Evolutionary conservation across 2,888 invertebrate species (phyloP).

Genomic region (Onchidella celtica): DNA sequence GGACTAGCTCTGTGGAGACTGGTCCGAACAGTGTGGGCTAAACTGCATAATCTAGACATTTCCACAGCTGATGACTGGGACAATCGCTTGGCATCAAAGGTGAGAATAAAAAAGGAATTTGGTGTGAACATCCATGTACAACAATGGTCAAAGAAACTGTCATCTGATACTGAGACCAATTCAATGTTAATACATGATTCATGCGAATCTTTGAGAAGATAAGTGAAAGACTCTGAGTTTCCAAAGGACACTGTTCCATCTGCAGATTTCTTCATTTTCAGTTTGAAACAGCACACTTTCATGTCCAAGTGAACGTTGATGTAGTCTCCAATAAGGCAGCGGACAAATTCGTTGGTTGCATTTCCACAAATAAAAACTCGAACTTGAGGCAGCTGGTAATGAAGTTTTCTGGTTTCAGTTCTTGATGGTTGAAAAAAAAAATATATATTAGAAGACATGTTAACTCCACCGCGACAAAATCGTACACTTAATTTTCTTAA

Average conservation of each 20-base stretch:
- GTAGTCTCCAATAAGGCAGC: conserved; percentile 28
- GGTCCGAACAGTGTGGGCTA: conserved; percentile 37
- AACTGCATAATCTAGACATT: conserved; percentile 28
- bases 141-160: conserved; percentile 45
- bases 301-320: conserved; percentile 19
- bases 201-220: conserved; percentile 13
- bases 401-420: not conserved
- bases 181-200: conserved; percentile 39
- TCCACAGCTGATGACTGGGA: conserved; percentile 15
- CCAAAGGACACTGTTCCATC: conserved; percentile 15
- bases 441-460: no score
- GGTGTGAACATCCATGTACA: conserved; percentile 47
- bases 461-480: no score
- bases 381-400: conserved; percentile 31
- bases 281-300: conserved; percentile 18
- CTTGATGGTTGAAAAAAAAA: not conserved
- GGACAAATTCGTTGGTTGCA: conserved; percentile 36
- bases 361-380: conserved; percentile 38
- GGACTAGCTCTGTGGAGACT: not conserved
- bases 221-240: conserved; percentile 41
- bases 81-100: conserved; percentile 41
- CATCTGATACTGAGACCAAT: conserved; percentile 32
- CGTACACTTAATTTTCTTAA: no score
- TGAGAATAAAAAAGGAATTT: conserved; percentile 42
- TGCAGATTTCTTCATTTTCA: conserved; percentile 15